Conservation (phyloP, 2,888 invertebrate genomes). For the Chrysodeixis includens region DNA sequence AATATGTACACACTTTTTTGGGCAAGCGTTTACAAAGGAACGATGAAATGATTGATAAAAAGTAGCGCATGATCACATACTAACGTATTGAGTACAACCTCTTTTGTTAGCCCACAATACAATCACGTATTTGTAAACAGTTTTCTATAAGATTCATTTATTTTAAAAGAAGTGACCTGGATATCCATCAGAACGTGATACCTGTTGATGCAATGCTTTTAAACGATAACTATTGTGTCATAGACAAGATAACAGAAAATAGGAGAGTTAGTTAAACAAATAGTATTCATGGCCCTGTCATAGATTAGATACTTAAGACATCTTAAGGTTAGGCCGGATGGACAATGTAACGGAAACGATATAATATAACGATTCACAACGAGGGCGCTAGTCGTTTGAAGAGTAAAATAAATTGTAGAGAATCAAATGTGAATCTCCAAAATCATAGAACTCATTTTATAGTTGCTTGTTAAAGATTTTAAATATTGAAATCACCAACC, state of each 20-base stretch:
- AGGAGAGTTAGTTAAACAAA: background rate
- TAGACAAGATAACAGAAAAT: background rate
- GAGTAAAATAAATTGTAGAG: too few relatives aligned
- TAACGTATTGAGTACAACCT: background rate
- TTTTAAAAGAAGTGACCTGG: constrained; percentile 40
- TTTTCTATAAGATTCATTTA: constrained; percentile 17
- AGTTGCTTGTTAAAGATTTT: too few relatives aligned
- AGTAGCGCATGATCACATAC: background rate
- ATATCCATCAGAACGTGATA: constrained; percentile 28
- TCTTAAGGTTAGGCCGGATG: background rate
- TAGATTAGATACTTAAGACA: background rate
- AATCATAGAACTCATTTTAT: too few relatives aligned
- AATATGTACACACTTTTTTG: too few relatives aligned
- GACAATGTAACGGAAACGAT: too few relatives aligned
- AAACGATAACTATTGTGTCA: constrained; percentile 26
- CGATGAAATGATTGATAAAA: too few relatives aligned
- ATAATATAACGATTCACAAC: too few relatives aligned
- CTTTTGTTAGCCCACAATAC: constrained; percentile 2
- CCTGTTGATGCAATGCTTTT: constrained; percentile 33
- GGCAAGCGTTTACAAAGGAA: too few relatives aligned
- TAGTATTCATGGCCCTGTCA: background rate
- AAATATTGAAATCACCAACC: too few relatives aligned
- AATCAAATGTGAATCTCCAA: too few relatives aligned
- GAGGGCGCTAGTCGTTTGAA: too few relatives aligned
- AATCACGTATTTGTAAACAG: constrained; percentile 2